Evolutionary conservation across 2,113 vertebrate species (phyloP), one percentile per base, ranked within the genome.

Genomic region (Plecotus auritus): DNA sequence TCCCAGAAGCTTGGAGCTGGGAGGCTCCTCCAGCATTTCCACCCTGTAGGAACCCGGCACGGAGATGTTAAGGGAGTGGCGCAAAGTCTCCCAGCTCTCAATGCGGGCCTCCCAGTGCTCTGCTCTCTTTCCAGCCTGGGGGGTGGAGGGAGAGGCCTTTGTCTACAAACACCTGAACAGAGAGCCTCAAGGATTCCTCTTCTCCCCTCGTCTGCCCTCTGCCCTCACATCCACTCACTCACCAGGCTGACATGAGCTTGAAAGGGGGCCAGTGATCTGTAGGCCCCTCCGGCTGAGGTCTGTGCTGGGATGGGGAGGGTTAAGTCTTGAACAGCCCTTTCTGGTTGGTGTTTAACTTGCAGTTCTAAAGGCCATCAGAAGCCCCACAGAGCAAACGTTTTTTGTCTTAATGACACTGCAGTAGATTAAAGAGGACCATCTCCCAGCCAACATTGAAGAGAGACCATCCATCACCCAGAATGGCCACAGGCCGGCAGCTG

Each of bases 331-430:
- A 56, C 32, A 84, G 42, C 32, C 59, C 32, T 84, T 73, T 20
- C 23, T 80, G 14, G 45, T 77, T 66, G 22, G 14, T 91, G 49
- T 95, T 87, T 91, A 95, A 87, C 18, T 59, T 70, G 87, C 74
- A 80, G 84, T 84, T 96, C 72, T 81, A 72, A 97, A 97, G 92
- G 74, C 93, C 45, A 30, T 11, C 0, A 0, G 70, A 61, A 92
- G 97, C 94, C 80, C 88, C 59, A 28, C 0, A 6, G 70, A 97
- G 67, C 96, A 98, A 98, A 97, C 30, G 64, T 97, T 97, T 98
- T 97, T 89, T 91, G 85, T 97, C 91, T 96, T 97, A 97, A 98
- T 84, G 95, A 93, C 92, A 83, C 85, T 0, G 0, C 56, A 70
- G 96, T 22, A 90, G 95, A 97, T 96, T 93, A 96, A 96, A 93